Conservation (phyloP, 2,888 invertebrate species). For the Caenorhabditis sp. region DNA sequence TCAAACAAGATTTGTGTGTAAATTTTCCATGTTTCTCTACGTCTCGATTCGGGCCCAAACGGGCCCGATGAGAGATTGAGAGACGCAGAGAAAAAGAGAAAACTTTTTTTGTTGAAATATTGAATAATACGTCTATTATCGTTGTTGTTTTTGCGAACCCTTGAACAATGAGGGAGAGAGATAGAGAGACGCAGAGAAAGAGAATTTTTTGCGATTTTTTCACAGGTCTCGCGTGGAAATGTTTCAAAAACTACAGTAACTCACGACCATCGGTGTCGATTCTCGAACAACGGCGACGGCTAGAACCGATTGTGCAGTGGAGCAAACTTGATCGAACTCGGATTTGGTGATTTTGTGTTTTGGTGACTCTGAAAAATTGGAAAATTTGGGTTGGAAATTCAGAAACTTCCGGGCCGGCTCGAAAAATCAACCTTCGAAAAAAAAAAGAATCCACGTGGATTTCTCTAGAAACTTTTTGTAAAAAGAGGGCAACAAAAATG, state of each 20-base stretch:
- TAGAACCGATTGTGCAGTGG: conserved; percentile 14
- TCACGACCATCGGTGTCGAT: conserved; percentile 58
- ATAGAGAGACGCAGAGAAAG: neutral
- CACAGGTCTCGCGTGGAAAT: neutral
- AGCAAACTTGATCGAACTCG: conserved; percentile 11
- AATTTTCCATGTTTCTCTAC: neutral
- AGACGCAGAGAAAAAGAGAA: neutral
- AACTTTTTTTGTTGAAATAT: neutral
- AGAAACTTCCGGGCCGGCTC: conserved; percentile 16
- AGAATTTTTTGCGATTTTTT: neutral
- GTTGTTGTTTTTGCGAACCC: neutral
- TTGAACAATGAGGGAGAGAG: neutral
- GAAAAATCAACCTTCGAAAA: too few species aligned
- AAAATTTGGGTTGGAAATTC: neutral
- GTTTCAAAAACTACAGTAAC: conserved; percentile 16
- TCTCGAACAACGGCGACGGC: conserved; percentile 53
- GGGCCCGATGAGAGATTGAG: neutral
- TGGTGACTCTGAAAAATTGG: neutral
- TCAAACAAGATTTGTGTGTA: too few species aligned
- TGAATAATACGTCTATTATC: neutral
- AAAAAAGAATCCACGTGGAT: too few species aligned
- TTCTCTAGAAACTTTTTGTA: too few species aligned
- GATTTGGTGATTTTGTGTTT: neutral
- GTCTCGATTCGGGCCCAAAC: neutral
- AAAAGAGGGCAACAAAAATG: neutral